A percentile compares a stretch with the other conserved stretches of the same genome.
Conservation (phyloP, 2,888 invertebrate genomes). For the Micropterix aruncella region DNA sequence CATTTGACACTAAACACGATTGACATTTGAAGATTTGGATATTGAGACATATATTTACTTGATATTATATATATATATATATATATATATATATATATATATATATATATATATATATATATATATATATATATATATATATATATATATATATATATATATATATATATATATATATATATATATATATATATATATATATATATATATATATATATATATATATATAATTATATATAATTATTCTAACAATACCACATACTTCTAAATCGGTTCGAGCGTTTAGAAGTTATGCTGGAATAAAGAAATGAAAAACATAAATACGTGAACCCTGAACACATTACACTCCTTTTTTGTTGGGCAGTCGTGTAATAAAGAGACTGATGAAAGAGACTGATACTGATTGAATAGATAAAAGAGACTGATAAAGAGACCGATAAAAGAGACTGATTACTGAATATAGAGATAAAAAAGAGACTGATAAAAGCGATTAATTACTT, state of each 20-base stretch:
- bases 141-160: neutral
- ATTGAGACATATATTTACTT: slow-evolving; percentile 3
- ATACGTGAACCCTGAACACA: no score
- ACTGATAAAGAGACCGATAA: no score
- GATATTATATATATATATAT: neutral
- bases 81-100: neutral
- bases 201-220: neutral
- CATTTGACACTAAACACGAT: no score
- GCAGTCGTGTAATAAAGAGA: no score
- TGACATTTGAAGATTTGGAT: slow-evolving; percentile 18
- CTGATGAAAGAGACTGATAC: no score
- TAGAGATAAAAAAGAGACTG: no score
- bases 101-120: neutral
- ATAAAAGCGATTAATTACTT: no score
- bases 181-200: neutral
- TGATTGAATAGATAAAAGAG: no score
- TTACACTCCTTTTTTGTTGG: no score
- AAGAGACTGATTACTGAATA: no score
- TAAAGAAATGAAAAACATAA: neutral
- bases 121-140: neutral
- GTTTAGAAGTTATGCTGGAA: neutral
- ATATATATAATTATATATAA: neutral
- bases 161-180: neutral
- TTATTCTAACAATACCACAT: no score
- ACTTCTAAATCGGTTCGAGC: no score